Evolutionary conservation across 2,797 vertebrate genomes (phyloP), one percentile per base, ranked within the genome.

Genomic region (Phoxinus dragarum): DNA sequence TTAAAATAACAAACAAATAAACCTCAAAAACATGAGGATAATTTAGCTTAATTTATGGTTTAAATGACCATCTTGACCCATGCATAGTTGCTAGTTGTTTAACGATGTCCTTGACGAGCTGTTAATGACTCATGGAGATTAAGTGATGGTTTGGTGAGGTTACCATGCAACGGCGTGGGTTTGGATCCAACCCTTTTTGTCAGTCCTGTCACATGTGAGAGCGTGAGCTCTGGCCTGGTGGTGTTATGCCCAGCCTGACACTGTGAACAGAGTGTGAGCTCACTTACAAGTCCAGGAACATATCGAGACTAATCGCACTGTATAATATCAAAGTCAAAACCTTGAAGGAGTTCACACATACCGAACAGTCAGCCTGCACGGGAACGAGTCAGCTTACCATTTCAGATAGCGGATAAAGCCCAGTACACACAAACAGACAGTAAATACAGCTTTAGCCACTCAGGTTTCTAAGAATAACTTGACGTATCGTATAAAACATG

Each of bases 161-260:
- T 85, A 44, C 79, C 74, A 88, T 21, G 68, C 34, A 78, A 71
- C 21, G 6, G 54, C 5, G 78, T 69, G 83, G 56, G 73, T 85
- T 81, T 82, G 56, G 44, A 67, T 85, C 56, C 56, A 67, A 47
- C 52, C 74, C 47, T 71, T 64, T 75, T 80, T 80, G 47, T 73
- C 47, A 54, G 23, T 19, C 34, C 27, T 68, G 74, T 61, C 74
- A 66, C 73, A 54, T 71, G 66, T 52, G 59, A 68, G 81, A 74
- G 36, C 12, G 27, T 73, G 56, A 85, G 27, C 77, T 31, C 31
- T 66, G 74, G 66, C 68, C 73, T 80, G 42, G 64, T 76, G 44
- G 68, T 76, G 67, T 75, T 59, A 73, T 81, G 64, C 74, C 64
- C 52, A 75, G 73, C 73, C 87, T 86, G 82, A 77, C 80, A 82